Evolutionary conservation across 2,113 vertebrate genomes (phyloP).

Genomic region (Plecotus auritus): DNA sequence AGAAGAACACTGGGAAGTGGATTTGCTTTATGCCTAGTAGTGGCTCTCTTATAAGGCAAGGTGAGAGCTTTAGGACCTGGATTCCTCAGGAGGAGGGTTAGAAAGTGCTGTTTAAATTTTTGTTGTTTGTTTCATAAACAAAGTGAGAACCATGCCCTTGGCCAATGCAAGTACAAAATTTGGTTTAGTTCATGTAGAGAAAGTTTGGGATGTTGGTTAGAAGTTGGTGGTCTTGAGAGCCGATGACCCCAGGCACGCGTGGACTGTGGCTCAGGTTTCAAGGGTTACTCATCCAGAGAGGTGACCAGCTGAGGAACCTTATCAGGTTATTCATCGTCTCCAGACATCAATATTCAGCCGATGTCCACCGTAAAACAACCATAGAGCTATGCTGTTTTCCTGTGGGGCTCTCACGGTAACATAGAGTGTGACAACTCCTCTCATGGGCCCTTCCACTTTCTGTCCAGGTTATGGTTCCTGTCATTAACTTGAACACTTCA

Average conservation of each 20-base stretch:
- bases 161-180: background rate
- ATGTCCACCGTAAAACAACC: background rate
- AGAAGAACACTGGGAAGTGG: background rate
- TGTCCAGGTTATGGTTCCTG: background rate
- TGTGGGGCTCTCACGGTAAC: no score
- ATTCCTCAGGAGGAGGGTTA: background rate
- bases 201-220: background rate
- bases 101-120: background rate
- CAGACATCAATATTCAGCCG: background rate
- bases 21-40: background rate
- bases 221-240: background rate
- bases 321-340: background rate
- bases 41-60: background rate
- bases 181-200: background rate
- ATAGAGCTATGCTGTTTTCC: background rate
- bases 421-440: background rate
- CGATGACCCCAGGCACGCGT: background rate
- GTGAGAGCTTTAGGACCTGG: background rate
- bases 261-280: background rate
- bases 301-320: background rate
- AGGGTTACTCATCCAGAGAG: background rate
- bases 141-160: background rate
- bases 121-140: conserved; percentile 20
- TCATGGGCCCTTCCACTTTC: background rate
- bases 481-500: background rate